Evolutionary conservation across 2,888 invertebrate species (phyloP).

Genomic region (Ceramica pisi): DNA sequence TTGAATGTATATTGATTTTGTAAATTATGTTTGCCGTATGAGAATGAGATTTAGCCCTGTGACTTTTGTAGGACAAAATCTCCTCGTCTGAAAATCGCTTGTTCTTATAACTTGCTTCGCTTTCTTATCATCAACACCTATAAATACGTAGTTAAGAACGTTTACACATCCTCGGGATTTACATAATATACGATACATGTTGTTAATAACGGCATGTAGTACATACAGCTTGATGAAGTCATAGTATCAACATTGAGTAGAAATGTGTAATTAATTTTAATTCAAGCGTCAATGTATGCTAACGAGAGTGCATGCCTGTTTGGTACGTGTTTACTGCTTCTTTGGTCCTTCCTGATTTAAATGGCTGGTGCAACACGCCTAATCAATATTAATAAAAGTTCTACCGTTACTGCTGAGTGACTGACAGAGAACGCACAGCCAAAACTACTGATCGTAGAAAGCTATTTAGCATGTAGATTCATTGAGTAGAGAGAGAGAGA

Average conservation of each 20-base stretch:
- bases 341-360: too few species aligned
- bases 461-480: too few species aligned
- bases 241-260: slow-evolving; percentile 23
- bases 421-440: too few species aligned
- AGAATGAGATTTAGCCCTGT: too few species aligned
- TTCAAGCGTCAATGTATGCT: background rate
- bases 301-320: background rate
- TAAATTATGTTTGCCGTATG: too few species aligned
- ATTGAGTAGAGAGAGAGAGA: too few species aligned
- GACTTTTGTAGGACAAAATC: background rate
- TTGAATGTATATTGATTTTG: too few species aligned
- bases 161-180: slow-evolving; percentile 65
- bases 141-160: slow-evolving; percentile 61
- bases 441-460: too few species aligned
- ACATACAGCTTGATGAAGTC: slow-evolving; percentile 20
- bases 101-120: slow-evolving; percentile 50
- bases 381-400: too few species aligned
- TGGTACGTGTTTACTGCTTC: background rate
- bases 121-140: slow-evolving; percentile 65
- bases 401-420: too few species aligned
- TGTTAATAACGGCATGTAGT: slow-evolving; percentile 65
- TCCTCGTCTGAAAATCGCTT: slow-evolving; percentile 29
- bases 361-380: too few species aligned
- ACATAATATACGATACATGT: slow-evolving; percentile 71
- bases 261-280: background rate